A percentile compares a stretch with the other conserved stretches of the same genome.
Conservation (phyloP, 1,140 invertebrate genomes). For the Hyphantria cunea region DNA sequence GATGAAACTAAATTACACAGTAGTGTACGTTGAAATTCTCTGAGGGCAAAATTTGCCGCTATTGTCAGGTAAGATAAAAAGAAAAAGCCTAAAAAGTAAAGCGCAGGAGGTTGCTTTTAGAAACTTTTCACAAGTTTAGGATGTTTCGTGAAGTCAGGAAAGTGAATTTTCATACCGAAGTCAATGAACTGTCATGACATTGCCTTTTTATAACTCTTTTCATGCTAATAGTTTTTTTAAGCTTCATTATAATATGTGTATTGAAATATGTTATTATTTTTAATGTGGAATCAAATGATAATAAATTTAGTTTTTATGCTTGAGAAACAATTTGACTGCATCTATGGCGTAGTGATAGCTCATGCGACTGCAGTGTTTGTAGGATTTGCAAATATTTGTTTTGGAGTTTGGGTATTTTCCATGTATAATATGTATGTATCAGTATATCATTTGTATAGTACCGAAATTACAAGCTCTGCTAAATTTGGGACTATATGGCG, state of each 20-base stretch:
- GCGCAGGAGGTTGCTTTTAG: slow-evolving; percentile 34
- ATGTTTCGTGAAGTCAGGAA: slow-evolving; percentile 24
- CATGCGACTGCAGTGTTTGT: too few species aligned
- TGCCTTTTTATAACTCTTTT: background rate
- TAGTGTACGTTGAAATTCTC: slow-evolving; percentile 4
- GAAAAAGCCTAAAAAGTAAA: slow-evolving; percentile 29
- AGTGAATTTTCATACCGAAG: slow-evolving; percentile 32
- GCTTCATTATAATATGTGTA: background rate
- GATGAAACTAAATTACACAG: background rate
- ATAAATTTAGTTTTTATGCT: too few species aligned
- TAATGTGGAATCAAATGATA: too few species aligned
- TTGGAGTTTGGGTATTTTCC: too few species aligned
- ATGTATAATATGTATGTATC: too few species aligned
- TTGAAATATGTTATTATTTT: too few species aligned
- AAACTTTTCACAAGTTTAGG: slow-evolving; percentile 35
- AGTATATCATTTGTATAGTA: too few species aligned
- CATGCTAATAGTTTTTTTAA: background rate
- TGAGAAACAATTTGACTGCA: too few species aligned
- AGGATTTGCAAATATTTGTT: too few species aligned
- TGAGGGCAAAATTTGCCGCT: slow-evolving; percentile 19
- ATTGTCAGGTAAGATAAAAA: slow-evolving; percentile 30
- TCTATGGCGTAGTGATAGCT: too few species aligned
- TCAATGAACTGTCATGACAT: slow-evolving; percentile 9
- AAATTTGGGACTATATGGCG: too few species aligned
- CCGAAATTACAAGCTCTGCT: too few species aligned